These are phyloP conservation scores for Erpornis zantholeuca DNA, from an alignment of 2,113 vertebrate genomes.

Conservation along the genomic window DNA sequence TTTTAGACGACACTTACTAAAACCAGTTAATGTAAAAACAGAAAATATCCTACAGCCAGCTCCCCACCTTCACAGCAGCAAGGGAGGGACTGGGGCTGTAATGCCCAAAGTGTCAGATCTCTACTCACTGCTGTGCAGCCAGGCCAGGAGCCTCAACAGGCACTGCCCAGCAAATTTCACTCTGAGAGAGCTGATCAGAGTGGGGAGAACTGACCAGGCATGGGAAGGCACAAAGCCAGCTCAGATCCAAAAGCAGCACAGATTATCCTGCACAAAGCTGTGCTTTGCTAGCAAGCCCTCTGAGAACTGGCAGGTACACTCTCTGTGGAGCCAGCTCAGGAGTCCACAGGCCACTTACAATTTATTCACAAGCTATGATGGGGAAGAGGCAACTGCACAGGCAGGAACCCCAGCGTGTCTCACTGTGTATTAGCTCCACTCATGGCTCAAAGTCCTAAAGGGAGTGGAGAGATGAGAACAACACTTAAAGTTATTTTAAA, in stretches of 20 bases:
- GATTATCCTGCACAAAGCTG: neutral
- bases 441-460: neutral
- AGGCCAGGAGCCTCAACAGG: neutral
- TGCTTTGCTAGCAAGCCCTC: neutral
- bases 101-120: neutral
- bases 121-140: neutral
- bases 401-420: neutral
- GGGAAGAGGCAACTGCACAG: neutral
- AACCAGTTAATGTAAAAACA: neutral
- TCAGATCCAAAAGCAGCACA: neutral
- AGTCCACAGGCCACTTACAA: rapidly evolving
- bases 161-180: neutral
- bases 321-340: neutral
- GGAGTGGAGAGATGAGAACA: neutral
- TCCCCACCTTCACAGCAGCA: neutral
- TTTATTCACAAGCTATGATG: neutral
- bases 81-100: neutral
- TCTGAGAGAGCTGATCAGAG: neutral
- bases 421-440: neutral
- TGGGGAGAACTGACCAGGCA: too few species aligned
- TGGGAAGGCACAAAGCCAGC: neutral
- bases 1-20: rapidly evolving
- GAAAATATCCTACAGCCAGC: neutral
- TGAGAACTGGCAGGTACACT: neutral
- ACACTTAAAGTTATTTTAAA: neutral